Base-by-base conservation (phyloP, 1,140 invertebrate species). In the Catajapyx aquilonaris region DNA sequence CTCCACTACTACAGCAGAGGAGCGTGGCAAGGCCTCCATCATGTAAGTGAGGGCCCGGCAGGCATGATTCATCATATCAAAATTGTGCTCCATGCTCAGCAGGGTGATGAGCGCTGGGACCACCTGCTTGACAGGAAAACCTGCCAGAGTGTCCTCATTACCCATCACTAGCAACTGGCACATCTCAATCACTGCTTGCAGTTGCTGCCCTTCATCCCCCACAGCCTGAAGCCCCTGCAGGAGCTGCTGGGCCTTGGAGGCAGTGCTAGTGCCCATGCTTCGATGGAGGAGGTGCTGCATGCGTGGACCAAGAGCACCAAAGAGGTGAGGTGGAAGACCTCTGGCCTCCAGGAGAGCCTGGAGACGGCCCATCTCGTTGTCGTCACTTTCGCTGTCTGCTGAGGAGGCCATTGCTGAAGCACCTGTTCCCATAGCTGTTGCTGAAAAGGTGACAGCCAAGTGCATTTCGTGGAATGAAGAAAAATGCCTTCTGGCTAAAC, bases 41-140 rank as follows among this genome's bases (percentile, higher is more conserved):
- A 99, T 96, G 55, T 98, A 97, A 1, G 93, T 96, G 9, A 98
- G 65, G 5, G 93, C 93, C 32, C 94, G 76, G 58, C 91, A 96
- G 0, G 93, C 91, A 57, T 97, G 88, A 52, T 96, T 94, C 93
- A 98, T 98, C 67, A 98, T 94, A 57, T 97, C 94, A 65, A 97
- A 98, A 64, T 98, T 98, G 54, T 96, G 88, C 51, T 91, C 86
- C 66, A 88, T 86, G 19, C 78, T 73, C 2, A 91, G 66, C 20
- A 93, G 57, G 48, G 69, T 76, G 30, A 88, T 85, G 2, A 98
- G 69, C 2, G 87, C 87, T 9, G 93, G 90, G 10, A 97, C 90
- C 10, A 95, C 90, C 60, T 94, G 88, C 48, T 95, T 90, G 1
- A 97, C 84, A 1, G 93, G 93, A 57, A 98, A 96, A 16, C 93